phyloP scores from a whole-genome alignment of 1,140 invertebrate species.

The Zaprionus gabonicus region DNA sequence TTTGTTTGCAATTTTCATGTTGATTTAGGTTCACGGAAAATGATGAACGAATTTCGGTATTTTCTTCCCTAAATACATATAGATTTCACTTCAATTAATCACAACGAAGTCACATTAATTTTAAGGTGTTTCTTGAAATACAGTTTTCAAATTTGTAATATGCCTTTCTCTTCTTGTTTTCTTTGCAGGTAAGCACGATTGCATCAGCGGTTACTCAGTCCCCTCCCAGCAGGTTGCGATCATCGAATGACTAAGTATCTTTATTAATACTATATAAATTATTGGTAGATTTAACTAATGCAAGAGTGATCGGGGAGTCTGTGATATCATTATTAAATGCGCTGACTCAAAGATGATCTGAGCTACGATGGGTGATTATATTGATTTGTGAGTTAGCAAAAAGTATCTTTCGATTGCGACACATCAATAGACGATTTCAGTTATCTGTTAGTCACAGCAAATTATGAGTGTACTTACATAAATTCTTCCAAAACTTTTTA shows the following conservation, averaged over 20 bases:
- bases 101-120: slow-evolving; percentile 7
- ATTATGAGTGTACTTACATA: slow-evolving; percentile 50
- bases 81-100: slow-evolving; percentile 28
- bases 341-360: slow-evolving; percentile 56
- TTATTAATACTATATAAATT: slow-evolving; percentile 12
- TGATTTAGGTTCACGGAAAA: slow-evolving; percentile 65
- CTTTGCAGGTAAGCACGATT: slow-evolving; percentile 67
- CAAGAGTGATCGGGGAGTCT: not conserved
- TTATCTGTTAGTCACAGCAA: slow-evolving; percentile 4
- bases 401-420: not conserved
- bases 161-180: slow-evolving; percentile 31
- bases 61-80: slow-evolving; percentile 18
- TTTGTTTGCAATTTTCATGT: slow-evolving; percentile 75
- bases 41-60: slow-evolving; percentile 25
- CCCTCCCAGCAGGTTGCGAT: slow-evolving; percentile 24
- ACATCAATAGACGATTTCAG: not conserved
- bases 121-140: not conserved
- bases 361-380: not conserved
- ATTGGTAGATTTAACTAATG: slow-evolving; percentile 25
- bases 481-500: slow-evolving; percentile 48
- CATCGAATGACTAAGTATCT: slow-evolving; percentile 60
- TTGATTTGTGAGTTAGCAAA: not conserved
- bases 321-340: slow-evolving; percentile 56
- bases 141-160: not conserved
- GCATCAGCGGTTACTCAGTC: slow-evolving; percentile 51